These are phyloP conservation scores for Benthosema pterotum DNA, from an alignment of 2,797 vertebrate species.

Conservation along the genomic window DNA sequence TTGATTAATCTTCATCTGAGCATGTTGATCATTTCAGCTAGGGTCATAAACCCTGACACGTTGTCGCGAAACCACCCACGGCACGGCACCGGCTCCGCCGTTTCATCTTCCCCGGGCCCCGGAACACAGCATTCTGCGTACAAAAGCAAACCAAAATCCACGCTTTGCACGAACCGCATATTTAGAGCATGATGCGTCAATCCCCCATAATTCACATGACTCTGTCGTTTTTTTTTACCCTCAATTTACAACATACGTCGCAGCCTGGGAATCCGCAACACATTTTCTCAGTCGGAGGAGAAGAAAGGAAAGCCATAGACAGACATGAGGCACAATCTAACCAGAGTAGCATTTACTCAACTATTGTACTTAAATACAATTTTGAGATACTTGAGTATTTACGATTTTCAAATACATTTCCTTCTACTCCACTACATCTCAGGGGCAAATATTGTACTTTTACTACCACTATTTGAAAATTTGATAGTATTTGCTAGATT, in stretches of 20 bases:
- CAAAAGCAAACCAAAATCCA: constrained; percentile 34
- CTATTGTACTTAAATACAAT: no score
- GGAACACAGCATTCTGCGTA: constrained; percentile 40
- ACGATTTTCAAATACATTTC: no score
- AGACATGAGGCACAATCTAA: constrained; percentile 45
- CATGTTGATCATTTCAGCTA: neutral
- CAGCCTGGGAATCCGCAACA: constrained; percentile 56
- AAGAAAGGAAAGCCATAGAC: constrained; percentile 41
- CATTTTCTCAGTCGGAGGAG: constrained; percentile 59
- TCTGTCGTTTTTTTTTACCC: constrained; percentile 69
- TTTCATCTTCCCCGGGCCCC: constrained; percentile 42
- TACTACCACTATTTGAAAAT: no score
- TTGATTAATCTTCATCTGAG: constrained; percentile 8
- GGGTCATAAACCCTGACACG: constrained; percentile 8
- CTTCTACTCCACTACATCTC: no score
- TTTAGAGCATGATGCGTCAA: constrained; percentile 61
- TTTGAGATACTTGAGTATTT: no score
- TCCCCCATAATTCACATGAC: constrained; percentile 55
- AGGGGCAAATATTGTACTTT: no score
- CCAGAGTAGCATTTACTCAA: constrained; percentile 11
- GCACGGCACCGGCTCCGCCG: constrained; percentile 20
- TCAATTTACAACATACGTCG: constrained; percentile 60
- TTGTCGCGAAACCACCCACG: constrained; percentile 6
- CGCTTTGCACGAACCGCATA: constrained; percentile 58
- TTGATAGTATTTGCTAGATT: no score